Evolutionary conservation across 2,888 invertebrate species (phyloP).

Genomic region (Coelopa pilipes): DNA sequence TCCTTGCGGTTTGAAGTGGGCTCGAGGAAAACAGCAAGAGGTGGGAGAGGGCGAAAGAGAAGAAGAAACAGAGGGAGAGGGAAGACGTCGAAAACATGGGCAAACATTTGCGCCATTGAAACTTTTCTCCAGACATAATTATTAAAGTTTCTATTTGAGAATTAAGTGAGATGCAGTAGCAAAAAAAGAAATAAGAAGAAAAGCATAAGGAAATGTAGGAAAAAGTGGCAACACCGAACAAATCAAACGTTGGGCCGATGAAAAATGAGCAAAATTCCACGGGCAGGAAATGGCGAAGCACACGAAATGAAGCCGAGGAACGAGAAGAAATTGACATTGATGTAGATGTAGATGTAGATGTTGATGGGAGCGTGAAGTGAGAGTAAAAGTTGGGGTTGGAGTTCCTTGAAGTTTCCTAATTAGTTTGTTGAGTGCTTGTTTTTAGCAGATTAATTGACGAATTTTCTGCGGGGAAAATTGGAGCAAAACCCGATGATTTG

Average conservation of each 20-base stretch:
- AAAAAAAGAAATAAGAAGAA: not conserved
- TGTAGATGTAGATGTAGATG: too few species aligned
- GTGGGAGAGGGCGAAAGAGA: too few species aligned
- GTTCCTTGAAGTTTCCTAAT: slow-evolving; percentile 6
- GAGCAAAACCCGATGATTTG: not conserved
- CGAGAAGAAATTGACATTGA: too few species aligned
- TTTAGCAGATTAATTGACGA: not conserved
- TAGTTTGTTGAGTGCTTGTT: slow-evolving; percentile 15
- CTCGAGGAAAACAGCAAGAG: too few species aligned
- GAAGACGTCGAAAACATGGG: slow-evolving; percentile 23
- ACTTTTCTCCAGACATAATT: slow-evolving; percentile 32
- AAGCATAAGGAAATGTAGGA: not conserved
- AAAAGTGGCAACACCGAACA: not conserved
- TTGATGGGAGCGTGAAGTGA: too few species aligned
- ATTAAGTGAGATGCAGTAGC: not conserved
- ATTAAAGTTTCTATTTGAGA: slow-evolving; percentile 29
- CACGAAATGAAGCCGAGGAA: too few species aligned
- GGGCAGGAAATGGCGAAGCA: too few species aligned
- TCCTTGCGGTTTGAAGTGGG: too few species aligned
- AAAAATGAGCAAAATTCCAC: not conserved
- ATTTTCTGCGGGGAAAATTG: not conserved
- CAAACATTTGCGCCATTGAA: slow-evolving; percentile 34
- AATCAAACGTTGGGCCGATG: not conserved
- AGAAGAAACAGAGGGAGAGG: not conserved
- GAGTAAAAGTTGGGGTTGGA: not conserved